Base-by-base conservation (phyloP, 1,140 invertebrate species). In the Helicoverpa armigera region DNA sequence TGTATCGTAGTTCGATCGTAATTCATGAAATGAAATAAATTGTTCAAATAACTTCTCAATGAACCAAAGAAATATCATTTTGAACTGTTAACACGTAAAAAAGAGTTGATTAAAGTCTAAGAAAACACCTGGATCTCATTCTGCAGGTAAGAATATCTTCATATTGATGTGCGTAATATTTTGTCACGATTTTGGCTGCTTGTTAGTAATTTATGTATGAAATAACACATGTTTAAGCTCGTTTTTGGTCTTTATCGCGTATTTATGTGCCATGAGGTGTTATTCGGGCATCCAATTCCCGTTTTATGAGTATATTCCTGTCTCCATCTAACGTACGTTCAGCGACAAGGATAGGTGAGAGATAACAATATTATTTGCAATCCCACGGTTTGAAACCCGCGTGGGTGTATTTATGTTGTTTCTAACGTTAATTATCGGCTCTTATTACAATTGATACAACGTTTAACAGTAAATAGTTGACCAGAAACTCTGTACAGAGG, bases 91-190 rank as follows among this genome's bases (percentile, higher is more conserved):
- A 14, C 14, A 14, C 35, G 14, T 13, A 31, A 23, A 14, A 4
- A 9, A 53, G 13, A 31, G 11, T 23, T 9, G 9, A 1, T 14
- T 12, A 16, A 54, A 12, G 14, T 54, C 7, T 29, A 31, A 12
- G 13, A 29, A 9, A 72, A 2, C 69, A 53, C 48, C 67, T 70
- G 48, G 18, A 13, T 70, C 1, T 14, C 14, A 53, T 53, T 31
- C 12, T 10, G 11, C 69, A 72, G 69, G 69, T 72, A 72, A 72
- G 53, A 31, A 72, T 69, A 9, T 4, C 7, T 43, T 18, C 56
- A 10, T 69, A 16, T 16, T 60, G 2, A 11, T 29, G 18, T 50
- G 65, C 16, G 65, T 69, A 69, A 50, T 51, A 50, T 16, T 51
- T 50, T 9, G 3, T 18, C 10, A 50, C 11, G 43, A 0, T 23